phyloP scores from a whole-genome alignment of 1,140 invertebrate genomes.

The Drosophila parvula region DNA sequence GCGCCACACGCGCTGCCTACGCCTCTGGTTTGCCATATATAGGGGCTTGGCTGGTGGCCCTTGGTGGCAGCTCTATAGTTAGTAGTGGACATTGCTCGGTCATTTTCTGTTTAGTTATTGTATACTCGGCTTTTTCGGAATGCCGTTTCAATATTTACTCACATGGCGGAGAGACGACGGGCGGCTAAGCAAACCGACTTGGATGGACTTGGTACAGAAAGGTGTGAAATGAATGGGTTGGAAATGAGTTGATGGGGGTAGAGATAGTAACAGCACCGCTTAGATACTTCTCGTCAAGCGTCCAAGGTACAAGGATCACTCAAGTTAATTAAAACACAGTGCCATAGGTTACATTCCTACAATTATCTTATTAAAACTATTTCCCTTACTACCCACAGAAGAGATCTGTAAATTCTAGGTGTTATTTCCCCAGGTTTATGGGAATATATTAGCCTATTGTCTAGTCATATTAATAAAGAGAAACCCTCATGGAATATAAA shows the following conservation, averaged over 20 bases:
- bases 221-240: conserved; percentile 51
- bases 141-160: conserved; percentile 60
- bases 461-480: not conserved
- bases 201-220: conserved; percentile 44
- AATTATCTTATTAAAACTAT: not conserved
- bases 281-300: not conserved
- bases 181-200: conserved; percentile 16
- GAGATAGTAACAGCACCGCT: not conserved
- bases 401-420: not conserved
- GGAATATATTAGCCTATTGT: not conserved
- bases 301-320: conserved; percentile 5
- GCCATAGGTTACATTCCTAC: not conserved
- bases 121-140: conserved; percentile 46
- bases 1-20: not conserved
- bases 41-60: conserved; percentile 39
- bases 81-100: conserved; percentile 8
- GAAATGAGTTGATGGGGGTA: not conserved
- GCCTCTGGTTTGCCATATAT: conserved; percentile 6
- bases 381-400: not conserved
- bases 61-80: not conserved
- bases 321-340: conserved; percentile 13
- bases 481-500: not conserved
- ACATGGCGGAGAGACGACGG: conserved; percentile 20
- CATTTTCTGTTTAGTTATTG: conserved; percentile 13
- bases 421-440: not conserved